Percentiles rank a stretch among this genome's conserved stretches.
Conservation (phyloP, 2,113 vertebrate genomes). For the Pavo muticus region DNA sequence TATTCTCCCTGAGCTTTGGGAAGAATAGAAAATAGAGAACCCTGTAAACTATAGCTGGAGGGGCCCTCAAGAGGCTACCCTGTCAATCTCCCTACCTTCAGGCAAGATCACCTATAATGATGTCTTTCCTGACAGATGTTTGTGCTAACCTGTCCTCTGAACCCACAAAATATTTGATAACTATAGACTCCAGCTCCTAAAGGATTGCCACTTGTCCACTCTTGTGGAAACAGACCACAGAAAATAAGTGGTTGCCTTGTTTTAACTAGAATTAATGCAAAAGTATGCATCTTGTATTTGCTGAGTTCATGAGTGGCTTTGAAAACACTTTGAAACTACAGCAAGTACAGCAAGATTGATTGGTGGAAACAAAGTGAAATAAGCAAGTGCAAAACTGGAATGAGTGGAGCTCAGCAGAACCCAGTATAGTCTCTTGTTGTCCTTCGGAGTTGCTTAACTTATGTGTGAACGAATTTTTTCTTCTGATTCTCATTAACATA, state of each 20-base stretch:
- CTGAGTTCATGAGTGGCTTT: neutral
- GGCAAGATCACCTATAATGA: neutral
- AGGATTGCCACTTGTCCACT: neutral
- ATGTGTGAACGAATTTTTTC: neutral
- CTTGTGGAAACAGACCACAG: neutral
- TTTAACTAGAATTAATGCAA: neutral
- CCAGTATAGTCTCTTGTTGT: neutral
- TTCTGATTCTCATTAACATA: neutral
- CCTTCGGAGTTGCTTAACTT: neutral
- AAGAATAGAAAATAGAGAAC: neutral
- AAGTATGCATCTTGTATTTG: neutral
- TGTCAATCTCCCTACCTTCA: neutral
- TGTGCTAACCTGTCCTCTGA: neutral
- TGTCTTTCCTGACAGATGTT: neutral
- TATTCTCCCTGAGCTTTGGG: neutral
- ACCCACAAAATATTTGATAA: neutral
- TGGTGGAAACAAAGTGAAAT: neutral
- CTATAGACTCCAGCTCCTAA: neutral
- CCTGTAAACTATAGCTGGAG: neutral
- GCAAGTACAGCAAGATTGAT: neutral
- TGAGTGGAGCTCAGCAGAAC: neutral
- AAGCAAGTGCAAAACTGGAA: neutral
- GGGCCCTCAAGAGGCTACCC: neutral
- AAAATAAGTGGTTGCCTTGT: neutral
- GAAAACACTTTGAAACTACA: neutral